phyloP scores from a whole-genome alignment of 1,140 invertebrate species.

The Listronotus bonariensis region DNA sequence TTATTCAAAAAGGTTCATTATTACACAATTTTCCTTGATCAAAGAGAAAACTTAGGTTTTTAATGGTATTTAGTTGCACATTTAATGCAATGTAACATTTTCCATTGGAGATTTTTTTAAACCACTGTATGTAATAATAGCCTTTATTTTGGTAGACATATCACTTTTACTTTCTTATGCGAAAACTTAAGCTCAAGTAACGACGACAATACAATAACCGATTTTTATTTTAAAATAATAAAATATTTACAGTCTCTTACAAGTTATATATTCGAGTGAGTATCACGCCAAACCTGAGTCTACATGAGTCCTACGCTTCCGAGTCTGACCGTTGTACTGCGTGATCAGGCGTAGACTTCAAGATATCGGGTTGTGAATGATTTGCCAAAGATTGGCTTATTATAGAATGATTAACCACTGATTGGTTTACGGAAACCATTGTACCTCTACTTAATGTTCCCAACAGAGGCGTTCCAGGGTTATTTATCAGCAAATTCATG shows the following conservation, averaged over 20 bases:
- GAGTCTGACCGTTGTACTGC: conserved; percentile 56
- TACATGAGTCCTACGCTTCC: conserved; percentile 62
- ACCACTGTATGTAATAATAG: no score
- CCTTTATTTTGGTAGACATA: no score
- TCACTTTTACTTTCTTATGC: no score
- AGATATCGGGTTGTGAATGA: conserved; percentile 72
- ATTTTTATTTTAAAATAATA: neutral
- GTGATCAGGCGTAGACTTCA: conserved; percentile 84
- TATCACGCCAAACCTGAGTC: conserved; percentile 62
- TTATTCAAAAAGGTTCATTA: no score
- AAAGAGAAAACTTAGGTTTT: no score
- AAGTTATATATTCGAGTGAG: conserved; percentile 26
- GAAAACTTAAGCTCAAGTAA: no score
- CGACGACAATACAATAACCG: neutral
- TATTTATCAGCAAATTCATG: conserved; percentile 85
- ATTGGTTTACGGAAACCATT: conserved; percentile 59
- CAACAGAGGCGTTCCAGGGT: conserved; percentile 78
- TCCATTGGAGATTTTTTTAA: no score
- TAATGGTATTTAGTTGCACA: no score
- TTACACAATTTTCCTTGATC: no score
- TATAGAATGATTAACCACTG: conserved; percentile 57
- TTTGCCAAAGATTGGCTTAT: conserved; percentile 51
- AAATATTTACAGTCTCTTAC: conserved; percentile 35
- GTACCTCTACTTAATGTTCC: conserved; percentile 73
- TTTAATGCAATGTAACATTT: no score